Conservation (phyloP, 2,888 invertebrate genomes). For the Lasioglossum malachurum region DNA sequence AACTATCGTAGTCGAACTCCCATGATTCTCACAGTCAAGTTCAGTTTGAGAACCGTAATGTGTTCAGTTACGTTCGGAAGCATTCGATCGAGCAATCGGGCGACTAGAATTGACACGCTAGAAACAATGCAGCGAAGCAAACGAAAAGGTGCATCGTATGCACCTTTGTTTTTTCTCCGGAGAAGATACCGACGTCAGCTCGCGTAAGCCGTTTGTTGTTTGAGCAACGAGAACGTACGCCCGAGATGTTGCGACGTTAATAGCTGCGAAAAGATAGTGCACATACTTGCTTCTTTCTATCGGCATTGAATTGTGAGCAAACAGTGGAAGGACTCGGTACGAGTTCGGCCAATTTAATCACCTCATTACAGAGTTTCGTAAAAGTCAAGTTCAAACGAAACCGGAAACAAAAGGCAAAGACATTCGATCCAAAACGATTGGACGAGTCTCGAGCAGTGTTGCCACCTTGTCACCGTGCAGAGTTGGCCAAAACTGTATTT, state of each 20-base stretch:
- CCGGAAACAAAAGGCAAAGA: neutral
- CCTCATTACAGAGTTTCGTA: slow-evolving; percentile 70
- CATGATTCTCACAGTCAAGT: neutral
- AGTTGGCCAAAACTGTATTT: too few species aligned
- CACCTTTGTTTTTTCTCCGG: neutral
- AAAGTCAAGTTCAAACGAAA: slow-evolving; percentile 1
- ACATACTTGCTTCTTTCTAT: slow-evolving; percentile 54
- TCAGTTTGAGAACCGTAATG: neutral
- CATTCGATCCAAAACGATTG: slow-evolving; percentile 9
- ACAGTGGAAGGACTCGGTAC: slow-evolving; percentile 77
- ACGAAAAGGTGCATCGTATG: neutral
- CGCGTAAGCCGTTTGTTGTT: neutral
- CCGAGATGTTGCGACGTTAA: slow-evolving; percentile 64
- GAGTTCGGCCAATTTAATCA: slow-evolving; percentile 72
- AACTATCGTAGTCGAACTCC: neutral
- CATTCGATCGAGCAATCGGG: slow-evolving; percentile 15
- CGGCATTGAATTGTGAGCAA: slow-evolving; percentile 76
- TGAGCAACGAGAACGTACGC: slow-evolving; percentile 9
- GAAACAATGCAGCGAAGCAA: neutral
- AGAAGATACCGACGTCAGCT: slow-evolving; percentile 14
- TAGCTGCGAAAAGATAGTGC: slow-evolving; percentile 58
- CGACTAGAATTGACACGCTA: slow-evolving; percentile 41
- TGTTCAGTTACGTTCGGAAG: slow-evolving; percentile 1
- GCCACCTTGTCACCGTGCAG: too few species aligned
- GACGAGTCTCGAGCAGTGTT: neutral